Base-by-base conservation (phyloP, 2,888 invertebrate genomes). In the Volucella zonaria region DNA sequence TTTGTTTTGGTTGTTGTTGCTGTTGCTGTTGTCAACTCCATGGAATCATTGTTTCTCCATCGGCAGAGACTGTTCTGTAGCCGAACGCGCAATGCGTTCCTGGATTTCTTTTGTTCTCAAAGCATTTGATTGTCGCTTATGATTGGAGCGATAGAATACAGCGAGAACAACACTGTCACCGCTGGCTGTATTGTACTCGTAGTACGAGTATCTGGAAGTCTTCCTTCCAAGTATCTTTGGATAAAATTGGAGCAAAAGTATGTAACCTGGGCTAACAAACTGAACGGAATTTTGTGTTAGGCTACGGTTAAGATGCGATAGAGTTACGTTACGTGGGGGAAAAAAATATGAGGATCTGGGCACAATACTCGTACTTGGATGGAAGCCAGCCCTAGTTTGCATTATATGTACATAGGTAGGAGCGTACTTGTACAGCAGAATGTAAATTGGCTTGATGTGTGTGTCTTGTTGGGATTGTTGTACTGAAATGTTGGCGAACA, bases 191-290 rank as follows among this genome's bases (percentile, higher is more conserved):
- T n/a, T 45, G 54, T 62, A 51, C 45, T 42, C 4, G 59, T 59
- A 31, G 0, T 31, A 31, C 6, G 6, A 31, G 31, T 31, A 31
- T 31, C 31, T 31, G 6, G 31, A 31, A 31, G 31, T 31, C 31
- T 23, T 23, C 23, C 23, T 56, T 75, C 66, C 67, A 49, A 45
- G 10, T 61, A 67, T 58, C 79, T 70, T 40, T 43, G 40, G 71
- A 64, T 76, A 76, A 81, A 85, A 85, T 73, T 85, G 85, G 85
- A 85, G 85, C 85, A 85, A 81, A 85, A 59, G 74, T 82, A 68
- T 67, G 82, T 74, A 67, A 61, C 58, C 54, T 73, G 76, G 61
- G 67, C 56, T 76, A 79, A 75, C 83, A 75, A 75, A 73, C 76
- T 71, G 59, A 81, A 81, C 81, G 85, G 85, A 85, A 85, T 80